These are phyloP conservation scores for Sinotaia quadrata DNA, from an alignment of 2,888 invertebrate species.

Conservation along the genomic window DNA sequence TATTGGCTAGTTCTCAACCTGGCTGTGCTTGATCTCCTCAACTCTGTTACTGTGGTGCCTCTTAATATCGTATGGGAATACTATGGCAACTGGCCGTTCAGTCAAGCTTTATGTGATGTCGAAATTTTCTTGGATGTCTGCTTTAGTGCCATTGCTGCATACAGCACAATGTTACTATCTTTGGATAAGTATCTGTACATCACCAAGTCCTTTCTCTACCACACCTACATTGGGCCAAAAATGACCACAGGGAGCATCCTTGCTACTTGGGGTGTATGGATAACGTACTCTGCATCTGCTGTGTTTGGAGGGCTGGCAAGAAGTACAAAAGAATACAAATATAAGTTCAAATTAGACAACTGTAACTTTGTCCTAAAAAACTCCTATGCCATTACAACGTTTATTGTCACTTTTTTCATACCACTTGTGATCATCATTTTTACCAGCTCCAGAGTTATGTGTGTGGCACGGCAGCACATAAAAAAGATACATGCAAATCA, in stretches of 20 bases:
- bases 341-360: slow-evolving; percentile 26
- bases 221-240: slow-evolving; percentile 38
- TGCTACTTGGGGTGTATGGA: slow-evolving; percentile 42
- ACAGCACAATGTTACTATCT: slow-evolving; percentile 49
- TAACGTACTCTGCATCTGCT: slow-evolving; percentile 40
- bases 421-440: slow-evolving; percentile 49
- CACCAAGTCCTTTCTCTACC: slow-evolving; percentile 47
- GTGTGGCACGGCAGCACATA: slow-evolving; percentile 46
- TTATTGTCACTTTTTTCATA: slow-evolving; percentile 43
- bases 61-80: slow-evolving; percentile 51
- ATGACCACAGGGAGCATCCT: slow-evolving; percentile 35
- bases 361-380: slow-evolving; percentile 51
- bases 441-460: slow-evolving; percentile 45
- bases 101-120: slow-evolving; percentile 40
- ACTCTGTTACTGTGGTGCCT: slow-evolving; percentile 46
- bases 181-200: slow-evolving; percentile 51
- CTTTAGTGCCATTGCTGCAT: slow-evolving; percentile 48
- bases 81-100: slow-evolving; percentile 45
- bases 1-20: slow-evolving; percentile 54
- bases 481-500: slow-evolving; percentile 38
- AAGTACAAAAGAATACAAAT: slow-evolving; percentile 34
- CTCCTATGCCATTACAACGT: slow-evolving; percentile 39
- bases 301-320: slow-evolving; percentile 44
- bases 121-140: slow-evolving; percentile 45
- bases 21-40: slow-evolving; percentile 45